A percentile compares a stretch with the other conserved stretches of the same genome.
Conservation (phyloP, 2,113 vertebrate genomes). For the Ageneiosus marmoratus region DNA sequence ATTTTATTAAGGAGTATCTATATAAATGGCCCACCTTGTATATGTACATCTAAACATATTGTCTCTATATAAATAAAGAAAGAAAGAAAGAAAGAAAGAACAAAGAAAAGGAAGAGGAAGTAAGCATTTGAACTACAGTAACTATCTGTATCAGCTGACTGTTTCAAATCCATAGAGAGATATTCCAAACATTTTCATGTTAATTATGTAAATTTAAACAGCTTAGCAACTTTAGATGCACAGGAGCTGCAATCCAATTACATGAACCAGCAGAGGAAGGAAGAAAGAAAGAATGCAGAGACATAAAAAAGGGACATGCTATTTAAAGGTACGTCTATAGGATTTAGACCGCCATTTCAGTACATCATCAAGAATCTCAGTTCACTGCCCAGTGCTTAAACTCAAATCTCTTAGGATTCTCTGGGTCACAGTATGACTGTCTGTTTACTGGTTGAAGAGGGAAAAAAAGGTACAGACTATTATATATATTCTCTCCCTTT, state of each 20-base stretch:
- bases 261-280: slow-evolving; percentile 52
- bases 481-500: neutral
- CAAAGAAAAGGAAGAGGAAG: too few species aligned
- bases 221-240: slow-evolving; percentile 66
- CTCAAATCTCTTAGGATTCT: neutral
- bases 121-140: neutral
- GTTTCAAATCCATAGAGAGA: slow-evolving; percentile 54
- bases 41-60: neutral
- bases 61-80: neutral
- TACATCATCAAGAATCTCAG: slow-evolving; percentile 28
- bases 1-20: too few species aligned
- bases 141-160: slow-evolving; percentile 57
- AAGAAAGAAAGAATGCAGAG: slow-evolving; percentile 35
- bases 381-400: neutral
- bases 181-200: slow-evolving; percentile 62
- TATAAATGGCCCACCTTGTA: too few species aligned
- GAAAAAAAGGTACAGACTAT: neutral
- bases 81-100: too few species aligned
- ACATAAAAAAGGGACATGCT: neutral
- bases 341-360: slow-evolving; percentile 53
- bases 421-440: neutral
- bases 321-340: slow-evolving; percentile 16
- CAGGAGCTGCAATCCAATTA: slow-evolving; percentile 69
- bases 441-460: neutral
- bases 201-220: slow-evolving; percentile 73